phyloP scores from a whole-genome alignment of 2,113 vertebrate genomes.

The Casuarius casuarius region DNA sequence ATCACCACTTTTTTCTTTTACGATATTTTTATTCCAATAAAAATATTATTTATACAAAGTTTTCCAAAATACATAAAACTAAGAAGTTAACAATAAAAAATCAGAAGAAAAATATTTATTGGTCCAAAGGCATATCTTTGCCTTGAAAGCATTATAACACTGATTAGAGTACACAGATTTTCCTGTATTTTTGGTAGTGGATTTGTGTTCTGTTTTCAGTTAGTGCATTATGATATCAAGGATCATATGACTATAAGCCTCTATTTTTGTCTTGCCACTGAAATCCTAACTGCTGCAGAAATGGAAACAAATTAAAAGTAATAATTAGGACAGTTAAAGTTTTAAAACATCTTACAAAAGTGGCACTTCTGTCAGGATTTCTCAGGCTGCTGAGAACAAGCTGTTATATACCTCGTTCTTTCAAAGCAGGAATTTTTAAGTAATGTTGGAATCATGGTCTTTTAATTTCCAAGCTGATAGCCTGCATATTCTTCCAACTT shows the following conservation, averaged over 20 bases:
- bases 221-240: not conserved
- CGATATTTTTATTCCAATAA: not conserved
- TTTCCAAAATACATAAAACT: not conserved
- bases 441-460: constrained; percentile 46
- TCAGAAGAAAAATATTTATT: not conserved
- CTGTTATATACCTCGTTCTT: not conserved
- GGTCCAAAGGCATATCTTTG: not conserved
- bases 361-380: not conserved
- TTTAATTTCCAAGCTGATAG: constrained; percentile 62
- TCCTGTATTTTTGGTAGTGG: not conserved
- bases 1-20: not conserved
- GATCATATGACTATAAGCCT: not conserved
- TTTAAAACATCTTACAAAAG: not conserved
- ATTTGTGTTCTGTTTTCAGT: not conserved
- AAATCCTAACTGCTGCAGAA: not conserved
- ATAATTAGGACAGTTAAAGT: not conserved
- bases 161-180: not conserved
- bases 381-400: not conserved
- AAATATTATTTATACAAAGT: not conserved
- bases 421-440: constrained; percentile 56
- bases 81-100: not conserved
- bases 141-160: not conserved
- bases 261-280: not conserved
- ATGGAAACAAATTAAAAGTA: not conserved
- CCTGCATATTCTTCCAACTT: constrained; percentile 68